Conservation (phyloP, 2,888 invertebrate species). For the Leucozona laternaria region DNA sequence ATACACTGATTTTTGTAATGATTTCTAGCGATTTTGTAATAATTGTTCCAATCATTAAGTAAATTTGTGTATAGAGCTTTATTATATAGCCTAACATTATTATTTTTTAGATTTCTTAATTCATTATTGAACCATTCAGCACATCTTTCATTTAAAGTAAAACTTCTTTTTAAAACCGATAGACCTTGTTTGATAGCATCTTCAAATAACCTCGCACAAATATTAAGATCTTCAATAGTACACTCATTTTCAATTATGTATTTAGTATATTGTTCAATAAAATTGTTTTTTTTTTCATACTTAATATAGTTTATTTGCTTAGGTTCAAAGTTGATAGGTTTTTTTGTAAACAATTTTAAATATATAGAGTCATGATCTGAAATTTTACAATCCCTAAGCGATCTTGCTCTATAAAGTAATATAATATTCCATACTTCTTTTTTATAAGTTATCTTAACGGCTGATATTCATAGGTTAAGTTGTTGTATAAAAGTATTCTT, state of each 20-base stretch:
- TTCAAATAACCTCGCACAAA: background rate
- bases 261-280: background rate
- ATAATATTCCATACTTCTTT: too few species aligned
- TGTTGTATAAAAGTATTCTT: too few species aligned
- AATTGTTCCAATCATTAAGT: background rate
- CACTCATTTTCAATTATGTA: too few species aligned
- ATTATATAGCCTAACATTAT: background rate
- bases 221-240: too few species aligned
- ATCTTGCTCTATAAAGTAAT: too few species aligned
- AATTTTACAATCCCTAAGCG: background rate
- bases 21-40: background rate
- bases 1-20: background rate
- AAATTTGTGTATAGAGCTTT: background rate
- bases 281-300: background rate
- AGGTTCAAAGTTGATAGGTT: background rate
- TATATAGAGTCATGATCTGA: background rate
- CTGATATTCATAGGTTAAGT: too few species aligned
- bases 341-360: background rate
- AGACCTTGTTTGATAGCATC: background rate
- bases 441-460: too few species aligned
- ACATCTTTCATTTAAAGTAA: background rate
- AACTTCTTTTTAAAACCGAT: background rate
- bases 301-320: background rate
- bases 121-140: background rate
- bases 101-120: background rate